Evolutionary conservation across 2,888 invertebrate species (phyloP).

Genomic region (Cylloceria caligata): DNA sequence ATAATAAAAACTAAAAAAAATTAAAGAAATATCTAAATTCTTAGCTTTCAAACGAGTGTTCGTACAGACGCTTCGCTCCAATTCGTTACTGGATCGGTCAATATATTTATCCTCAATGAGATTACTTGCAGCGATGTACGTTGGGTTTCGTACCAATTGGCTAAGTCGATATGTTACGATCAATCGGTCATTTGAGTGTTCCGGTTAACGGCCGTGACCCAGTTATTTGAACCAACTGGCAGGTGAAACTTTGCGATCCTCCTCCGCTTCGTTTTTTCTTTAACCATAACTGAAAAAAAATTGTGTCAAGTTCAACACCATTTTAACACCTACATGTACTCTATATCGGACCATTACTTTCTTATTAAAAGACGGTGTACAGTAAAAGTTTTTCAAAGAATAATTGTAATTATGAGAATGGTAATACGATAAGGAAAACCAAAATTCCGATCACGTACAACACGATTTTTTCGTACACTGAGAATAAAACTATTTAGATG

Average conservation of each 20-base stretch:
- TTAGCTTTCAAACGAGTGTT: conserved; percentile 29
- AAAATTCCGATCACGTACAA: too few relatives aligned
- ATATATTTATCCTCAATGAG: conserved; percentile 18
- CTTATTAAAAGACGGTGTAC: too few relatives aligned
- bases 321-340: too few relatives aligned
- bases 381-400: too few relatives aligned
- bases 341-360: too few relatives aligned
- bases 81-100: conserved; percentile 50
- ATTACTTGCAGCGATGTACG: neutral
- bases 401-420: too few relatives aligned
- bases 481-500: too few relatives aligned
- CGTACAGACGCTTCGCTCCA: conserved; percentile 56
- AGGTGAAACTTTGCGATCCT: neutral
- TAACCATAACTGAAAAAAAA: too few relatives aligned
- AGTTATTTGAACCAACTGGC: neutral
- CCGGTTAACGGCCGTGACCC: neutral
- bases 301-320: too few relatives aligned
- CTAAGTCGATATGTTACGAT: neutral
- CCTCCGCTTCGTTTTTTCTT: too few relatives aligned
- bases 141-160: neutral
- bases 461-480: too few relatives aligned
- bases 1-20: conserved; percentile 38
- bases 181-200: neutral
- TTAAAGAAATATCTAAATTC: conserved; percentile 36
- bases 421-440: too few relatives aligned